Conservation (phyloP, 2,888 invertebrate species). For the Hofmannophila pseudospretella region DNA sequence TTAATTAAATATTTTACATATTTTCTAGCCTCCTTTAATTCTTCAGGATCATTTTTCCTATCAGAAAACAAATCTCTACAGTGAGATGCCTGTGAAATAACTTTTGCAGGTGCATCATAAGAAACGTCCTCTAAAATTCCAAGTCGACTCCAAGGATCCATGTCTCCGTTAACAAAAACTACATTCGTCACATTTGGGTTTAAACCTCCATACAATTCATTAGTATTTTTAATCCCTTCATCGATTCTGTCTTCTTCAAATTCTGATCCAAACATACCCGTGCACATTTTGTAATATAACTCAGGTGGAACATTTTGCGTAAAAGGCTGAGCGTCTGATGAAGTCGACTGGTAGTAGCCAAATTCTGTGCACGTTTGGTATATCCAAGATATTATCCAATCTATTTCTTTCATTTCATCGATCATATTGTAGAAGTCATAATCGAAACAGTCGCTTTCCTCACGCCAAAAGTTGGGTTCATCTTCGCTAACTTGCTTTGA, state of each 20-base stretch:
- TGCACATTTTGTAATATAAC: constrained; percentile 57
- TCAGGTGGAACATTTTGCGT: constrained; percentile 60
- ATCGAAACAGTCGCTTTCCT: constrained; percentile 34
- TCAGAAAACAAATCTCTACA: constrained; percentile 53
- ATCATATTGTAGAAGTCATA: constrained; percentile 49
- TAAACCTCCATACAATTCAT: constrained; percentile 66
- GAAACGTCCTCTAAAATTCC: constrained; percentile 66
- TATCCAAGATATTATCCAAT: constrained; percentile 71
- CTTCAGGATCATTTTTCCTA: constrained; percentile 38
- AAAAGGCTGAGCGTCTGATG: constrained; percentile 77
- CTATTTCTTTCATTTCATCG: constrained; percentile 27
- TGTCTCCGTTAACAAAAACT: constrained; percentile 77
- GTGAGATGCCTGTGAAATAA: constrained; percentile 48
- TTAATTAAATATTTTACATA: constrained; percentile 55
- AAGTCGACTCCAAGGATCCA: constrained; percentile 78
- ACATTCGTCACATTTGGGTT: constrained; percentile 71
- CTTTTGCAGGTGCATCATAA: constrained; percentile 50
- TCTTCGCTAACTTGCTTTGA: constrained; percentile 17
- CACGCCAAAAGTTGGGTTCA: constrained; percentile 29
- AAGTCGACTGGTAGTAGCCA: constrained; percentile 83
- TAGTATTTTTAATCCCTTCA: constrained; percentile 52
- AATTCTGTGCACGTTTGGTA: constrained; percentile 89
- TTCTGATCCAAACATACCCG: constrained; percentile 53
- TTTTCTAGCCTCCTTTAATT: constrained; percentile 47
- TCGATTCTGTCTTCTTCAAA: constrained; percentile 50